Base-by-base conservation (phyloP, 2,888 invertebrate species). In the Oscheius sp. region DNA sequence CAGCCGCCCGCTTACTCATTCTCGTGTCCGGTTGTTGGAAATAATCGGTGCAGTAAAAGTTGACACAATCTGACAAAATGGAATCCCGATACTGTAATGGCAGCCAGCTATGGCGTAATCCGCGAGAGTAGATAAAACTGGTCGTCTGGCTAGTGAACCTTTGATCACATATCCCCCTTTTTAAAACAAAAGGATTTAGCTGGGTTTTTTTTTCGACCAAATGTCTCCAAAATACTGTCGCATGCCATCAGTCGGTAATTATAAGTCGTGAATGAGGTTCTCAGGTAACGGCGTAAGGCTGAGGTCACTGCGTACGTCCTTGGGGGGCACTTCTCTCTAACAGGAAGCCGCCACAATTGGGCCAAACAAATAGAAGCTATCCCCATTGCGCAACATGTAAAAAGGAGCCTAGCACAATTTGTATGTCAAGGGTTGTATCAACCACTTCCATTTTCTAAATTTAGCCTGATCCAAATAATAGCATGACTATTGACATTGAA, bases 311-410 rank as follows among this genome's bases (percentile, higher is more conserved):
- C 55, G 55, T 18, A 13, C 56, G 53, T 69, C 56, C 69, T 55
- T 69, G 53, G 43, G 18, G 29, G 35, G 56, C 56, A 56, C 69
- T 56, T 35, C 27, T 9, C 35, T 45, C 21, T 52, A 29, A 75
- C 74, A 76, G 74, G 75, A 78, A 78, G 78, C 76, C 78, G 77
- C 69, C 69, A 46, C 77, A 76, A 78, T 78, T 78, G 73, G 76
- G 64, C 61, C 66, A 66, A 61, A 58, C 73, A 75, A 75, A 77
- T 68, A 73, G 49, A 23, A 46, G 52, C 72, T 78, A 29, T 74
- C 35, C 35, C 68, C 49, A 9, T 69, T 55, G 58, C 69, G 69
- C 55, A 55, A 49, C 52, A 49, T 13, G 12, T 18, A 43, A 63
- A 63, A 63, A 63, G 21, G 45, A 21, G 46, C 63, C 18, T 45